Base-by-base conservation (phyloP, 1,140 invertebrate species). In the Aradophagus sp. region DNA sequence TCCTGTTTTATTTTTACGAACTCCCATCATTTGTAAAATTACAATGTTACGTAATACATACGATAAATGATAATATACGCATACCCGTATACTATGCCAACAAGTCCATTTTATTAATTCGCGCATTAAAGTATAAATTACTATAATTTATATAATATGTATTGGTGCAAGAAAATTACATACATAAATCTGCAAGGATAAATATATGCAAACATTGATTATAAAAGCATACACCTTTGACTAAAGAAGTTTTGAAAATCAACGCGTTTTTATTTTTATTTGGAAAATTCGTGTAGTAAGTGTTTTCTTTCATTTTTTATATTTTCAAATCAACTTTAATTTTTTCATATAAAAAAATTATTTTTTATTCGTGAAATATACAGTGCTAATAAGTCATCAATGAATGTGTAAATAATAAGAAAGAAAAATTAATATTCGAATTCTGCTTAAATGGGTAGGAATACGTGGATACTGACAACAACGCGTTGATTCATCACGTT, bases 341-440 rank as follows among this genome's bases (percentile, higher is more conserved):
- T n/a, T n/a, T n/a, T n/a, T n/a, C n/a, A n/a, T n/a, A n/a, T n/a
- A n/a, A n/a, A n/a, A n/a, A n/a, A n/a, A n/a, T n/a, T n/a, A n/a
- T n/a, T 11, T 8, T 12, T 20, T 19, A 27, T 23, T 39, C 47
- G 19, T 68, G 38, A 29, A 53, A 29, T 31, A 11, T 42, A n/a
- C 13, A 48, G 44, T 29, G 34, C 45, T 50, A 55, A 56, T 29
- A n/a, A 10, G 13, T n/a, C n/a, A n/a, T n/a, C n/a, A n/a, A n/a
- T n/a, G n/a, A n/a, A n/a, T n/a, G n/a, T n/a, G n/a, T n/a, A n/a
- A n/a, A n/a, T n/a, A n/a, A n/a, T n/a, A n/a, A n/a, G n/a, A n/a
- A n/a, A n/a, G n/a, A 58, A 66, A 73, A 76, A 53, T 75, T 75
- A 75, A 62, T 59, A 75, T 77, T 75, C 68, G 68, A 72, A 74